Evolutionary conservation across 2,888 invertebrate species (phyloP), one percentile per base, ranked within the genome.

Genomic region (Myopa testacea): DNA sequence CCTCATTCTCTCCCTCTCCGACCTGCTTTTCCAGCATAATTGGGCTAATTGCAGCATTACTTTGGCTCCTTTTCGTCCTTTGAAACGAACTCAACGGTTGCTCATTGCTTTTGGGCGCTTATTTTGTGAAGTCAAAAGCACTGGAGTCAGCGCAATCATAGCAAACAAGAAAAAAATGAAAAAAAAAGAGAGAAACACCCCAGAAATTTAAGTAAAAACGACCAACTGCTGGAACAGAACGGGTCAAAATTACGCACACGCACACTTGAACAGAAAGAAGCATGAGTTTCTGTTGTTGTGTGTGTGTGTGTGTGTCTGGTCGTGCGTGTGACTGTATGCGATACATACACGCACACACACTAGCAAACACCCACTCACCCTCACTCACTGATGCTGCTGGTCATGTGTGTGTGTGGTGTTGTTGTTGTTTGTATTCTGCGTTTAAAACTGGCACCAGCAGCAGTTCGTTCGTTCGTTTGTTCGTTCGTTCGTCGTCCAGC

Each of bases 331-430:
- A 75, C 70, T 75, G 67, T 65, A n/a, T 38, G 52, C 40, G 63
- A 50, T 63, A 52, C 68, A 67, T 26, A 63, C 71, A 69, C 78
- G 75, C 77, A 75, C 78, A 75, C 78, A 77, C 74, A 37, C 67
- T 75, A 72, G 77, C 77, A 78, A 77, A 78, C 78, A 76, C 76
- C 75, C 79, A 80, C 79, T 77, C 78, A 55, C 78, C 78, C 78
- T 77, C 77, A 75, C 78, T 78, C 78, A 77, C 74, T 78, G 75
- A 73, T 76, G 78, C 77, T 78, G 75, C 80, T 77, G 75, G 72
- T 75, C 79, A 79, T 75, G 76, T 78, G 38, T 19, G 19, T 62
- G 26, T 12, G 26, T 62, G 62, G 1, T 26, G 26, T 26, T 26
- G 26, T 26, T 26, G 1, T 63, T 63, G 62, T 63, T 63, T 65